Conservation (phyloP, 37 sponge, comb jelly and placozoan species). For the Hexactinellida sp. region DNA sequence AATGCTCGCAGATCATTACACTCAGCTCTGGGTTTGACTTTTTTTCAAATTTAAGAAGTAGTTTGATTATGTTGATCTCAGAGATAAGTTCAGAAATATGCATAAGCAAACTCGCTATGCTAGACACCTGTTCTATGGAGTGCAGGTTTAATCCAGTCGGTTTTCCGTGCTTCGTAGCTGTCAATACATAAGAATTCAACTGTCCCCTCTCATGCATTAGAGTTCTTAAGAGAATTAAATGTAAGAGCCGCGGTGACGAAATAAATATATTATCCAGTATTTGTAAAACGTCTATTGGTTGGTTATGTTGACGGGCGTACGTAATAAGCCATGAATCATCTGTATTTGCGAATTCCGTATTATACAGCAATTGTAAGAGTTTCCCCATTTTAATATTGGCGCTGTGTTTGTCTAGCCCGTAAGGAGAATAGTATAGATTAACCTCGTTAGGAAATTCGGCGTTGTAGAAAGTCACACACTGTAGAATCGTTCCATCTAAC, state of each 20-base stretch:
- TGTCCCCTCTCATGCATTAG: neutral
- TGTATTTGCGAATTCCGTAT: too few relatives aligned
- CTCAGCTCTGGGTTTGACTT: neutral
- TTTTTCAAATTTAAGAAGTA: too few relatives aligned
- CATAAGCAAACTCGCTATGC: neutral
- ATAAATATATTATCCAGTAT: neutral
- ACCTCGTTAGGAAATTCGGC: neutral
- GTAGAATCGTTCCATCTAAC: neutral
- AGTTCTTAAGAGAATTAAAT: neutral
- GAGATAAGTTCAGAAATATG: neutral
- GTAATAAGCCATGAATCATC: too few relatives aligned
- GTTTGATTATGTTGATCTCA: too few relatives aligned
- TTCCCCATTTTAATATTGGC: neutral
- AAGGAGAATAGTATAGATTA: neutral
- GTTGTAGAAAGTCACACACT: neutral
- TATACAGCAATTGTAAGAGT: neutral
- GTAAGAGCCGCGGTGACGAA: neutral
- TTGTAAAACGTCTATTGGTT: too few relatives aligned
- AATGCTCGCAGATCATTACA: neutral
- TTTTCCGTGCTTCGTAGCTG: neutral
- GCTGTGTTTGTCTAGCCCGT: neutral
- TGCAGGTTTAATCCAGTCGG: neutral
- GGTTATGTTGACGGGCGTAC: too few relatives aligned
- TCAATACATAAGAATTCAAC: neutral
- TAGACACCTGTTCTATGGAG: neutral